Percentiles rank a stretch among this genome's conserved stretches.
Conservation (phyloP, 2,888 invertebrate species). For the Phoronis australis region DNA sequence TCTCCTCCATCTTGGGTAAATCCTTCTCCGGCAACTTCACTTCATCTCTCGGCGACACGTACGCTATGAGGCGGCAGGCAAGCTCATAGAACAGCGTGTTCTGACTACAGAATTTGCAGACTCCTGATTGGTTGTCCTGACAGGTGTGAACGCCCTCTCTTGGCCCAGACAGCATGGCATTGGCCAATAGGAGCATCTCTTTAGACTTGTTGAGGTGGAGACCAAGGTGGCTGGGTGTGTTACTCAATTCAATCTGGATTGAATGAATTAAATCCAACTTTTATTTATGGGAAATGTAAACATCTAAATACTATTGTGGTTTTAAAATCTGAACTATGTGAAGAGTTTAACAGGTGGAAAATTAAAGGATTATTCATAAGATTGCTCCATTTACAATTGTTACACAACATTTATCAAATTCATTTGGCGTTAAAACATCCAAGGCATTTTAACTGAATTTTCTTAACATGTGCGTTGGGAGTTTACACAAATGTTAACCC, state of each 20-base stretch:
- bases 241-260: conserved; percentile 76
- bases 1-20: conserved; percentile 48
- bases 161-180: conserved; percentile 69
- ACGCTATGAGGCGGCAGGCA: conserved; percentile 34
- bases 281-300: too few species aligned
- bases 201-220: conserved; percentile 67
- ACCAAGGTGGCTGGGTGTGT: conserved; percentile 74
- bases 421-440: too few species aligned
- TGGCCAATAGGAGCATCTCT: conserved; percentile 66
- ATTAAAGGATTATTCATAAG: too few species aligned
- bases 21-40: conserved; percentile 45
- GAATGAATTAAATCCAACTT: too few species aligned
- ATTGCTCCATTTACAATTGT: too few species aligned
- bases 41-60: conserved; percentile 41
- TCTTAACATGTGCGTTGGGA: too few species aligned
- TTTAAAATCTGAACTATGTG: too few species aligned
- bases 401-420: too few species aligned
- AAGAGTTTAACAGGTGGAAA: too few species aligned
- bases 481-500: too few species aligned
- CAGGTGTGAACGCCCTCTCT: conserved; percentile 65
- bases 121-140: conserved; percentile 41
- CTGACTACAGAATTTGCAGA: conserved; percentile 9
- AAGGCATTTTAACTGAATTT: too few species aligned
- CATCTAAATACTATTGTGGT: too few species aligned
- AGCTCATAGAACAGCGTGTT: conserved; percentile 78